Base-by-base conservation (phyloP, 2,888 invertebrate species). In the Punctoribates punctum region DNA sequence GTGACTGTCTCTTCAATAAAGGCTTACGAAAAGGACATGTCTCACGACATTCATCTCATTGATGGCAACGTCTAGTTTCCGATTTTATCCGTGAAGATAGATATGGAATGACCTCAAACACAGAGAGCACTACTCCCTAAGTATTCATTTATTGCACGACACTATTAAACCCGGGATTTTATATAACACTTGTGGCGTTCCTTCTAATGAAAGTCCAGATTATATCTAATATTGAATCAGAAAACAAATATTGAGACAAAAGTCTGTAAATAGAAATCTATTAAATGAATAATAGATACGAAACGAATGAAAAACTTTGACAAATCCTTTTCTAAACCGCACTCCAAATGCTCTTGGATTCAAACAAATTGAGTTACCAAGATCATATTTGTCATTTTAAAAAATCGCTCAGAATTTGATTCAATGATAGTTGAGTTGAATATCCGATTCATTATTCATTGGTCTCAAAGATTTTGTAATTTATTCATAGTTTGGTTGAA, bases 21-120 rank as follows among this genome's bases (percentile, higher is more conserved):
- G 29, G 62, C 62, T 62, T 62, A 62, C 62, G 15, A 29, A 62
- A 62, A 23, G 27, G 27, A 27, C 42, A 42, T 42, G 42, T 42
- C 42, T 62, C 27, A 62, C 62, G 62, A 62, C 62, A 62, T 62
- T 27, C 62, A 62, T 62, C 62, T 17, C 23, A 62, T 62, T 17
- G 23, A 51, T 42, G 11, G 13, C 42, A 42, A 42, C 6, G 42
- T 9, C 42, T 42, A 42, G 42, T 62, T 62, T 62, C 62, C 62
- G 62, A 62, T 62, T 62, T 23, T 25, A 20, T 54, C 54, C 25
- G 54, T 54, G 15, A 23, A 51, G 51, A 20, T 23, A 25, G 62
- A 25, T 62, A 23, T 23, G 62, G 17, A 62, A 62, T 62, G 62
- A 62, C 62, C 62, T 62, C 27, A 62, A 62, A 62, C 27, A 27